Evolutionary conservation across 2,888 invertebrate species (phyloP).

Genomic region (Monopis laevigella): DNA sequence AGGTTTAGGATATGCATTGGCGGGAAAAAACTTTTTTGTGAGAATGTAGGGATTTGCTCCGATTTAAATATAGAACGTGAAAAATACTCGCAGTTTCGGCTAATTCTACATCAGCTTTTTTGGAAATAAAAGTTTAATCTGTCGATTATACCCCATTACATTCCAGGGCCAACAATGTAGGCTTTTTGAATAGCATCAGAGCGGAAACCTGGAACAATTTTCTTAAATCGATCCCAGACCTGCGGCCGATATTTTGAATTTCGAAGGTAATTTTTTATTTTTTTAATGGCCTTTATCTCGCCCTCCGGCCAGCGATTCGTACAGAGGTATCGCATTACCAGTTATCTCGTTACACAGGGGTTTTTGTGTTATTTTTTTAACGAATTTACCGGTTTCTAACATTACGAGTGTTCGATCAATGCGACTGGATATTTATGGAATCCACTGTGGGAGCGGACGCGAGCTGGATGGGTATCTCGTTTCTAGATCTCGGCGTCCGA

Average conservation of each 20-base stretch:
- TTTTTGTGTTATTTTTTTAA: constrained; percentile 37
- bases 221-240: constrained; percentile 26
- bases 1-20: constrained; percentile 47
- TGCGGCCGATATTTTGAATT: constrained; percentile 50
- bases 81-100: constrained; percentile 14
- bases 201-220: constrained; percentile 26
- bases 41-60: constrained; percentile 1
- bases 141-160: neutral
- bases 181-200: neutral
- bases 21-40: constrained; percentile 33
- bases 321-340: constrained; percentile 57
- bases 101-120: neutral
- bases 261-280: constrained; percentile 33
- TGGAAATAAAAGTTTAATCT: neutral
- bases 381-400: constrained; percentile 41
- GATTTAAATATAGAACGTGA: constrained; percentile 19
- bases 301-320: constrained; percentile 52
- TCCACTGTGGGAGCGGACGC: constrained; percentile 44
- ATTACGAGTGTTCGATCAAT: constrained; percentile 23
- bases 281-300: constrained; percentile 50
- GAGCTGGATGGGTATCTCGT: constrained; percentile 40
- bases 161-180: neutral
- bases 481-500: constrained; percentile 52
- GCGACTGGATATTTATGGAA: constrained; percentile 48
- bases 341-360: constrained; percentile 52